These are phyloP conservation scores for Hesperophylax magnus DNA, from an alignment of 1,140 invertebrate species.

Conservation along the genomic window DNA sequence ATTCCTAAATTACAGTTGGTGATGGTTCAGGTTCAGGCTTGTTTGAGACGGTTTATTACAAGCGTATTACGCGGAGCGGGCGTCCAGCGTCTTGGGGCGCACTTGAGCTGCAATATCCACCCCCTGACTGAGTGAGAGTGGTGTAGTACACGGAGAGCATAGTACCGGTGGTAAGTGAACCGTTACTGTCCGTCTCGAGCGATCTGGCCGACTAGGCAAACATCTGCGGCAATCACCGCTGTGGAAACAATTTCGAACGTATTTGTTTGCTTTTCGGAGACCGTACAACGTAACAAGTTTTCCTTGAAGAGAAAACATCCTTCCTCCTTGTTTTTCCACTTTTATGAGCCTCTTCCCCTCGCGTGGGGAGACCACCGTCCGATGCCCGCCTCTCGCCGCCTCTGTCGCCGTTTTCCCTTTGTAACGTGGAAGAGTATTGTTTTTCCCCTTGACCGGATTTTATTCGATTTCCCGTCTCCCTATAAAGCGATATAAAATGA, in stretches of 20 bases:
- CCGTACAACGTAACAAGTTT: constrained; percentile 54
- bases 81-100: neutral
- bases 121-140: neutral
- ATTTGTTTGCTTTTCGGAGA: constrained; percentile 55
- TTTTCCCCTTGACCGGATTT: constrained; percentile 58
- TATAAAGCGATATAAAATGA: constrained; percentile 58
- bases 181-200: constrained; percentile 29
- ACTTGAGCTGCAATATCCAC: neutral
- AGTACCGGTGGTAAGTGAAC: neutral
- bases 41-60: no score
- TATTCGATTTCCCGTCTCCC: constrained; percentile 58
- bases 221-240: constrained; percentile 53
- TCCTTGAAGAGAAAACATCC: constrained; percentile 50
- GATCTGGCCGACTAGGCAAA: constrained; percentile 31
- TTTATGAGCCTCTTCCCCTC: constrained; percentile 43
- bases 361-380: no score
- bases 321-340: constrained; percentile 39
- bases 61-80: neutral
- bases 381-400: neutral
- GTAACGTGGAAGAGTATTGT: constrained; percentile 51
- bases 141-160: neutral
- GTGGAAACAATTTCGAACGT: constrained; percentile 55
- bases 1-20: no score
- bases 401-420: constrained; percentile 31
- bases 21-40: neutral